Evolutionary conservation across 2,888 invertebrate genomes (phyloP).

Genomic region (Hirtodrosophila duncani): DNA sequence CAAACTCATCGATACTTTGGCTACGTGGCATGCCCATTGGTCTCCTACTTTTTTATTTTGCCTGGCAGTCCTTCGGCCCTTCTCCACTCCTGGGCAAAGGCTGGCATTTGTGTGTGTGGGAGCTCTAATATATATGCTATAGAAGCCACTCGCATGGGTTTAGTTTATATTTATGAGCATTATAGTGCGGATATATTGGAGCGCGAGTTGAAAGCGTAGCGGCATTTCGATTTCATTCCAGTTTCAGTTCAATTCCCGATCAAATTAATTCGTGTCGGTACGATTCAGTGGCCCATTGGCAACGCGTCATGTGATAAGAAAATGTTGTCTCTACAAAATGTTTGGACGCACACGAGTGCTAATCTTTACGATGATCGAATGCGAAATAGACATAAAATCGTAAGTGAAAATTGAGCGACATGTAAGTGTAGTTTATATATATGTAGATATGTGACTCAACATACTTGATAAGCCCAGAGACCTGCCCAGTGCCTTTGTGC

Average conservation of each 20-base stretch:
- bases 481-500: no score
- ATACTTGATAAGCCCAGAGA: no score
- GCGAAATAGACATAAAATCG: not conserved
- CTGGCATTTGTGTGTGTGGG: constrained; percentile 33
- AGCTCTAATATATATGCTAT: constrained; percentile 30
- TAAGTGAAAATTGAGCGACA: no score
- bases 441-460: no score
- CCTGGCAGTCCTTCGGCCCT: constrained; percentile 17
- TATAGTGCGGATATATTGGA: constrained; percentile 78
- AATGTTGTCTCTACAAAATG: constrained; percentile 31
- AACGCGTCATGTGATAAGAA: constrained; percentile 29
- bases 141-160: constrained; percentile 61
- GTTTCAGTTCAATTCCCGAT: not conserved
- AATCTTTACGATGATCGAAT: constrained; percentile 13
- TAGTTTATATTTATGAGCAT: constrained; percentile 79
- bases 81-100: no score
- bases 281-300: no score
- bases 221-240: constrained; percentile 36
- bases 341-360: constrained; percentile 26
- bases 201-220: constrained; percentile 48
- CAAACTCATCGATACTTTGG: constrained; percentile 70
- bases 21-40: constrained; percentile 63
- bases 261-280: constrained; percentile 15
- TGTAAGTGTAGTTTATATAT: constrained; percentile 31
- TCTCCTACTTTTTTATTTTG: constrained; percentile 39